phyloP scores from a whole-genome alignment of 1,140 invertebrate genomes.

The Sycobia sp. region DNA sequence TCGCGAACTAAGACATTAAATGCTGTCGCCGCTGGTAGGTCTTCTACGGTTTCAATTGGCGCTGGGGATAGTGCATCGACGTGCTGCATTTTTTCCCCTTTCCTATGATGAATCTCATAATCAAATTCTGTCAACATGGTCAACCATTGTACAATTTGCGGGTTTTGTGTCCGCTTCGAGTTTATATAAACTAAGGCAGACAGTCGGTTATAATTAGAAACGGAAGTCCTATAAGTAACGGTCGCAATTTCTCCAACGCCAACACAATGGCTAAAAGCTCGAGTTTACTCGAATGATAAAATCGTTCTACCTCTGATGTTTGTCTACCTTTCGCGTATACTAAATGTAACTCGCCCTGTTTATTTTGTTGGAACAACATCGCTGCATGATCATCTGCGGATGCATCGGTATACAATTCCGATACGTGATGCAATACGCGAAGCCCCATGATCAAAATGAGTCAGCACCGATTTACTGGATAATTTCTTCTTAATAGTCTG shows the following conservation, averaged over 20 bases:
- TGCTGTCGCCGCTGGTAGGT: neutral
- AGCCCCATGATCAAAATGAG: conserved; percentile 24
- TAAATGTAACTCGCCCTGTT: conserved; percentile 10
- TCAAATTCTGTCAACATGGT: conserved; percentile 12
- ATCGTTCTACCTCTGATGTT: conserved; percentile 30
- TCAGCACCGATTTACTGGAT: neutral
- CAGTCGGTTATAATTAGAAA: conserved; percentile 35
- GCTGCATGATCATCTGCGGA: conserved; percentile 27
- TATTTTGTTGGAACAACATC: conserved; percentile 33
- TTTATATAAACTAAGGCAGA: conserved; percentile 26
- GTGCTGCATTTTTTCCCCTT: conserved; percentile 27
- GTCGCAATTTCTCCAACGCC: conserved; percentile 28
- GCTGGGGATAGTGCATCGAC: conserved; percentile 16
- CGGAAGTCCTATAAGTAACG: conserved; percentile 34
- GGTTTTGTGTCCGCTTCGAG: no score
- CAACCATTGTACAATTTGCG: no score
- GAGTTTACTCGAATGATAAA: conserved; percentile 41
- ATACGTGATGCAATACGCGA: no score
- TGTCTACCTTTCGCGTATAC: conserved; percentile 35
- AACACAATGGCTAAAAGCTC: conserved; percentile 39
- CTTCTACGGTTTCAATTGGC: conserved; percentile 20
- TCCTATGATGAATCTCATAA: conserved; percentile 20
- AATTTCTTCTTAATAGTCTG: conserved; percentile 18
- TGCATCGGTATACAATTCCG: conserved; percentile 43
- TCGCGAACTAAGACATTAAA: conserved; percentile 12